These are phyloP conservation scores for Ditylenchus dipsaci DNA, from an alignment of 1,140 invertebrate species.

Conservation along the genomic window DNA sequence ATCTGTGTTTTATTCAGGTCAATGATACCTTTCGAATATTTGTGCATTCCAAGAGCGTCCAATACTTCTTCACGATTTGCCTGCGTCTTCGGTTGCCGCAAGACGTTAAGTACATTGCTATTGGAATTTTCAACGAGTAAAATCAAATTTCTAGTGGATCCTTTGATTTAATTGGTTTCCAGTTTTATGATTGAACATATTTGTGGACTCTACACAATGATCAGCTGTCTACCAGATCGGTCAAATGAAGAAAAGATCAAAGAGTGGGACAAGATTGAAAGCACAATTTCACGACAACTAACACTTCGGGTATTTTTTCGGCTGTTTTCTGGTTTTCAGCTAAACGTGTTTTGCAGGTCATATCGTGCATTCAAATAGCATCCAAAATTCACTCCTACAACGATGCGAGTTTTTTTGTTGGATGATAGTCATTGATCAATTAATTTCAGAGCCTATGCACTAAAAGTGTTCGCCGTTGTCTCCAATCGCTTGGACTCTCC, in stretches of 20 bases:
- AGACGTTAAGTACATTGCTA: constrained; percentile 29
- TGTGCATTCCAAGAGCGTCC: constrained; percentile 19
- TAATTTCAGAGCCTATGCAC: constrained; percentile 13
- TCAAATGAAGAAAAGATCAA: constrained; percentile 9
- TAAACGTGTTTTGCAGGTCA: neutral
- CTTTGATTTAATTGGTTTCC: neutral
- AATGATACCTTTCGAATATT: constrained; percentile 19
- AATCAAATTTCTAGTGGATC: neutral
- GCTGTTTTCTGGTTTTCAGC: neutral
- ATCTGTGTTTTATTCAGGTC: neutral
- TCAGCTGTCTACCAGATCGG: neutral
- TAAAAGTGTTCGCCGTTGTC: constrained; percentile 18
- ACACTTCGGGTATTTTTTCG: constrained; percentile 6
- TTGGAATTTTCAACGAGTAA: constrained; percentile 30
- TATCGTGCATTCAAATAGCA: constrained; percentile 30
- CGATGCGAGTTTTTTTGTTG: neutral
- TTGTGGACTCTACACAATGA: constrained; percentile 4
- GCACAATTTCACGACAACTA: constrained; percentile 29
- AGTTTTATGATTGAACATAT: constrained; percentile 25
- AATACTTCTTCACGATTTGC: constrained; percentile 31
- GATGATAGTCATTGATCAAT: neutral
- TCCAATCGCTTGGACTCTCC: constrained; percentile 27
- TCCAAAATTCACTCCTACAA: constrained; percentile 26
- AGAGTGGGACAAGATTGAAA: constrained; percentile 28
- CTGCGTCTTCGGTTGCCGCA: constrained; percentile 25